These are phyloP conservation scores for Callipepla squamata DNA, from an alignment of 2,113 vertebrate species.

Conservation along the genomic window DNA sequence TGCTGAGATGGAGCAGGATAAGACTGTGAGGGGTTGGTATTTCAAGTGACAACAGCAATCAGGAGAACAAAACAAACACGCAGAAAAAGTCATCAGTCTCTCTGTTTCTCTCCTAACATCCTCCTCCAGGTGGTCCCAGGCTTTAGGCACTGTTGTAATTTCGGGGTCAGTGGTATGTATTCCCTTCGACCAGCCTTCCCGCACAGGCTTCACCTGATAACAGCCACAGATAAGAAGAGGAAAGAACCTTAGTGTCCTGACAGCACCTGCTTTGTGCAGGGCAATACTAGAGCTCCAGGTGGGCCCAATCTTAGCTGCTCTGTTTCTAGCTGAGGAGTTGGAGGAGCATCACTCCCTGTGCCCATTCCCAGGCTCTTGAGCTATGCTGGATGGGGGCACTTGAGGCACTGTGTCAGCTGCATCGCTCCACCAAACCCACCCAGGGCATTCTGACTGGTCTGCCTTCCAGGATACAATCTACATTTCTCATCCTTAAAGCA, in stretches of 20 bases:
- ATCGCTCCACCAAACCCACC: neutral
- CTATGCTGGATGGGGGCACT: neutral
- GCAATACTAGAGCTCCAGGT: neutral
- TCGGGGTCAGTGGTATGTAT: slow-evolving; percentile 15
- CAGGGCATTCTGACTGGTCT: neutral
- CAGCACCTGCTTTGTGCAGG: slow-evolving; percentile 42
- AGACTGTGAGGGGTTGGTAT: neutral
- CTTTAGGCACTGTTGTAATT: slow-evolving; percentile 26
- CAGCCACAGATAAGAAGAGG: slow-evolving; percentile 16
- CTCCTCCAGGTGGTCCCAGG: slow-evolving; percentile 55
- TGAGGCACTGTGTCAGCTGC: neutral
- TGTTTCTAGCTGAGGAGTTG: neutral
- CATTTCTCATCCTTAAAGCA: neutral
- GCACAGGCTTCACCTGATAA: slow-evolving; percentile 29
- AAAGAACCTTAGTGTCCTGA: neutral
- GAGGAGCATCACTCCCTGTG: neutral
- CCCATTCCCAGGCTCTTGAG: neutral
- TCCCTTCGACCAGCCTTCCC: neutral
- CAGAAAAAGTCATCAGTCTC: slow-evolving; percentile 6
- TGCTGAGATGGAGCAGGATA: slow-evolving; percentile 41
- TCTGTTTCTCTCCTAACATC: neutral
- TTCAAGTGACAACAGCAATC: slow-evolving; percentile 20
- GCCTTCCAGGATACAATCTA: neutral
- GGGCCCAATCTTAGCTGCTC: accelerated
- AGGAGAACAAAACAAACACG: neutral